These are phyloP conservation scores for Lepidocolaptes lacrymiger DNA, from an alignment of 2,797 vertebrate species.

Conservation along the genomic window DNA sequence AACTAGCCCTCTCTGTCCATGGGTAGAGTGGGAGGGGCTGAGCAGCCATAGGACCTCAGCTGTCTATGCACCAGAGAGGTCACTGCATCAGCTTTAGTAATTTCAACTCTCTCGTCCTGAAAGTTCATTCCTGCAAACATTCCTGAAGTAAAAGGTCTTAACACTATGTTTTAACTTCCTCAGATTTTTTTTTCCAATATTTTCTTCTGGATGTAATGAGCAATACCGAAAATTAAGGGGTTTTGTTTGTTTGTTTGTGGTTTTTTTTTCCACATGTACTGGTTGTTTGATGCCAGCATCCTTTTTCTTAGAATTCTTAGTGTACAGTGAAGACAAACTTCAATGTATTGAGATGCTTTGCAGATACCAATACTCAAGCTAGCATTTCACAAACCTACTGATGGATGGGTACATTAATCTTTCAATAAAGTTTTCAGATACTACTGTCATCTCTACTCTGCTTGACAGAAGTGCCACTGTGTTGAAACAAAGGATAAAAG, in stretches of 20 bases:
- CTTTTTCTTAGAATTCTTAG: not conserved
- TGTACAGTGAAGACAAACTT: not conserved
- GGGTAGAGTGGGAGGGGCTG: not conserved
- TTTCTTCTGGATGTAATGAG: not conserved
- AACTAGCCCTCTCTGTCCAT: fast-evolving
- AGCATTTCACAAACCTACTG: not conserved
- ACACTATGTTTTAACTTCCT: not conserved
- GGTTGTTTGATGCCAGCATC: not conserved
- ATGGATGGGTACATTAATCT: not conserved
- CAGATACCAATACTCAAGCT: not conserved
- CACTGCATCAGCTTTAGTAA: not conserved
- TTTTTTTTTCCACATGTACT: not conserved
- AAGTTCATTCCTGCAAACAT: not conserved
- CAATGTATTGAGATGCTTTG: not conserved
- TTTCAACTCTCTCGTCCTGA: not conserved
- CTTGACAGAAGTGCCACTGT: not conserved
- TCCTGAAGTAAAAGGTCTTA: not conserved
- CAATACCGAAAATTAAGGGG: not conserved
- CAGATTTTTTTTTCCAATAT: not conserved
- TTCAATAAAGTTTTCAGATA: not conserved
- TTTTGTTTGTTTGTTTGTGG: too few relatives aligned
- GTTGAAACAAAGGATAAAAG: not conserved
- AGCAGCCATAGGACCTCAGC: fast-evolving
- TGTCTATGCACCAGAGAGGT: too few relatives aligned
- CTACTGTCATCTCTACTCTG: not conserved